These are phyloP conservation scores for Eptesicus fuscus DNA, from an alignment of 2,113 vertebrate genomes.

Conservation along the genomic window DNA sequence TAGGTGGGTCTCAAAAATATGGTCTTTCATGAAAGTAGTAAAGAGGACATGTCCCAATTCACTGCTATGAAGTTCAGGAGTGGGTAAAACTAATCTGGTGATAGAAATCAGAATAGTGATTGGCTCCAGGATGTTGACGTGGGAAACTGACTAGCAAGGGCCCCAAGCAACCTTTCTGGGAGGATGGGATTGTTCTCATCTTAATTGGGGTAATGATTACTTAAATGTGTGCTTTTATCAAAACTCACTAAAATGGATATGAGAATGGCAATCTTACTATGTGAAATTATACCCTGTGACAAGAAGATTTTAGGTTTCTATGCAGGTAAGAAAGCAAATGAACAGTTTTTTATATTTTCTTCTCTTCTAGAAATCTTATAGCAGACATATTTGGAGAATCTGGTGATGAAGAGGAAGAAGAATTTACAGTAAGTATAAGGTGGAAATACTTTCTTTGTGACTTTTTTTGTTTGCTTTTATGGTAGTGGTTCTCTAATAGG, in stretches of 20 bases:
- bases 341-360: conserved; percentile 35
- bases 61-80: background rate
- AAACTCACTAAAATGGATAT: background rate
- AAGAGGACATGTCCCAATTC: background rate
- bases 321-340: conserved; percentile 13
- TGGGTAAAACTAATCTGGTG: background rate
- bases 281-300: background rate
- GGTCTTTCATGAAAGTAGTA: background rate
- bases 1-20: background rate
- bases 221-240: background rate
- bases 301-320: background rate
- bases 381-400: conserved; percentile 99
- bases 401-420: conserved; percentile 96
- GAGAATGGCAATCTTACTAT: background rate
- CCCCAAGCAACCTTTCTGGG: background rate
- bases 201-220: background rate
- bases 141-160: background rate
- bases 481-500: background rate
- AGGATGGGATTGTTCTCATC: background rate
- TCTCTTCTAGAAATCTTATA: conserved; percentile 92
- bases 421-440: conserved; percentile 92
- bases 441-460: background rate
- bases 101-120: background rate
- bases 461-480: background rate
- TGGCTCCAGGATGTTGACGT: background rate